Conservation (phyloP, 2,888 invertebrate species). For the Cyclophora punctaria region DNA sequence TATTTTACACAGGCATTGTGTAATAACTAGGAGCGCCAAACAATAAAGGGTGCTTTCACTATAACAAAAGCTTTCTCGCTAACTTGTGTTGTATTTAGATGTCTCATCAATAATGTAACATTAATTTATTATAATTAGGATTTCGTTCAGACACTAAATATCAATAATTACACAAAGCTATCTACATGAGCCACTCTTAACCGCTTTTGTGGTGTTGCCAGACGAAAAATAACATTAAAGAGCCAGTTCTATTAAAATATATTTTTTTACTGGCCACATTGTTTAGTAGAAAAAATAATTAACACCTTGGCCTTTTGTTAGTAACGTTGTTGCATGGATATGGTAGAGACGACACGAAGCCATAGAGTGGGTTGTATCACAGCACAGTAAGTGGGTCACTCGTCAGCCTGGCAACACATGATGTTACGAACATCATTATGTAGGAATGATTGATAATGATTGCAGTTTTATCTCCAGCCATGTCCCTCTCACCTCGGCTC, state of each 20-base stretch:
- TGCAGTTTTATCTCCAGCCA: conserved; percentile 50
- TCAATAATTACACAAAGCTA: conserved; percentile 73
- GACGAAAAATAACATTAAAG: conserved; percentile 15
- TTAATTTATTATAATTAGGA: conserved; percentile 35
- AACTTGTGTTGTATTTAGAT: conserved; percentile 34
- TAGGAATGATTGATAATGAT: conserved; percentile 68
- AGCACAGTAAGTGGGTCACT: conserved; percentile 22
- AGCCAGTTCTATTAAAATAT: conserved; percentile 10
- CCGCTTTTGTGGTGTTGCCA: conserved; percentile 42
- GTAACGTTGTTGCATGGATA: too few species aligned
- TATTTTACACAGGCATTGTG: conserved; percentile 44
- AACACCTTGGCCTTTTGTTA: conserved; percentile 5
- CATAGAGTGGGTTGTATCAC: conserved; percentile 10
- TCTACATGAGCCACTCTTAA: conserved; percentile 70
- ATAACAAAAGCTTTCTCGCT: conserved; percentile 44
- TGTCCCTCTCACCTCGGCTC: conserved; percentile 50
- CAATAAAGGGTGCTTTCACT: conserved; percentile 41
- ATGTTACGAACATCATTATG: conserved; percentile 45
- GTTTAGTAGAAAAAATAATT: conserved; percentile 3
- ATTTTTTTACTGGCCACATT: conserved; percentile 6
- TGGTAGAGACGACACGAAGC: conserved; percentile 1
- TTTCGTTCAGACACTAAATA: conserved; percentile 67
- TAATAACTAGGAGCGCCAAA: conserved; percentile 51
- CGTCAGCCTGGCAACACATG: conserved; percentile 44
- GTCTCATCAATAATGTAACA: conserved; percentile 35